Evolutionary conservation across 2,113 vertebrate genomes (phyloP).

Genomic region (Bettongia penicillata): DNA sequence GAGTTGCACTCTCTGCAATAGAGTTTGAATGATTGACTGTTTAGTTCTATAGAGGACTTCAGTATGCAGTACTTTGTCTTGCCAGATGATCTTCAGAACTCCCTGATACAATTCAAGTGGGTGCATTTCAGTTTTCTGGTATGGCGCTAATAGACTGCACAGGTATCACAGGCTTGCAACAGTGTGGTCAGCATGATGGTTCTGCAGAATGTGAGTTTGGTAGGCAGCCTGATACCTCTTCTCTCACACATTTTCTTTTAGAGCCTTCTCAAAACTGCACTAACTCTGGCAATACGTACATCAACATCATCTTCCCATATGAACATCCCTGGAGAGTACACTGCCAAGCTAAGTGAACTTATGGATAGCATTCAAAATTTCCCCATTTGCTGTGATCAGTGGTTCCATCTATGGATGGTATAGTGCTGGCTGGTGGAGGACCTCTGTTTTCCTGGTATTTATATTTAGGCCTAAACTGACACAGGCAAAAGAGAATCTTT

Average conservation of each 20-base stretch:
- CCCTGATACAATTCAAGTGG: too few species aligned
- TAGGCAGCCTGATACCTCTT: neutral
- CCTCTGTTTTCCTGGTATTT: neutral
- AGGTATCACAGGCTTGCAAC: neutral
- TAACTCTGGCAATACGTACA: neutral
- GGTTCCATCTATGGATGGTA: neutral
- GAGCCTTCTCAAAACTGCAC: neutral
- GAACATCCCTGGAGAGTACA: neutral
- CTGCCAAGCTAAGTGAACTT: neutral
- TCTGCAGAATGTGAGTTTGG: neutral
- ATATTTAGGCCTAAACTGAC: neutral
- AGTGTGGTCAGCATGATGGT: neutral
- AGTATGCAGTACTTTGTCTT: too few species aligned
- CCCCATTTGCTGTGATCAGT: neutral
- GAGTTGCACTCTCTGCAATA: too few species aligned
- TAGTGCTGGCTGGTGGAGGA: neutral
- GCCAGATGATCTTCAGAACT: too few species aligned
- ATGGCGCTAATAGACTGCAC: neutral
- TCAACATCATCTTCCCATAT: neutral
- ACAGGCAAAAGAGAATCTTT: neutral
- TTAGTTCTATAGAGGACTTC: too few species aligned
- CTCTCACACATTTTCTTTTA: neutral
- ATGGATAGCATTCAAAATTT: neutral
- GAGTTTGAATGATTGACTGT: too few species aligned
- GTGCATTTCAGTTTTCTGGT: neutral